Base-by-base conservation (phyloP, 2,888 invertebrate genomes). In the Agrotis ipsilon region DNA sequence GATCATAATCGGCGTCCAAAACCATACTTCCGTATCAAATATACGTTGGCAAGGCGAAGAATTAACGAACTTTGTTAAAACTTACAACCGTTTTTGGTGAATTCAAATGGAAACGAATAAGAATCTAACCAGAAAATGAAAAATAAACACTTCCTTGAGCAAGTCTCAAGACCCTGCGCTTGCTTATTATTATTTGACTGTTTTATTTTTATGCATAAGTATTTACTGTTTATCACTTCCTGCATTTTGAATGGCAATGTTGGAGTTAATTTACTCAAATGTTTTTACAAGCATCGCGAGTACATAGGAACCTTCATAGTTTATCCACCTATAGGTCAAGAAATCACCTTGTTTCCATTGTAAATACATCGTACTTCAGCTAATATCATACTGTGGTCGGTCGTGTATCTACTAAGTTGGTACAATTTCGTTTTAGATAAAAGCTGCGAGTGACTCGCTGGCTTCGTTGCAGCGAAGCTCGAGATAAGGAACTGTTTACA, bases 401-500 rank as follows among this genome's bases (percentile, higher is more conserved):
- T 66, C 68, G 72, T 81, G 71, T 80, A 81, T 83, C 81, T 68
- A 84, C 81, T 82, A 82, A 88, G 87, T 81, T 82, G 87, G 87
- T 88, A 91, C 89, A 91, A 91, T 91, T 92, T 89, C 86, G 90
- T 91, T 88, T 90, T 91, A 94, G 94, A 94, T 95, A 95, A 95
- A 95, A 94, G 95, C 94, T 94, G 93, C 92, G 89, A 90, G 91
- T 89, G 86, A 90, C 88, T 89, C 89, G 88, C 82, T 87, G 88
- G 87, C 90, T 86, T 83, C 88, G 87, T 82, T 89, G 91, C 90
- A 90, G 89, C 90, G 90, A 92, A 93, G 91, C 92, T 93, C 88
- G 89, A 95, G 96, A 96, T 96, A 96, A 96, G 96, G 94, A 95
- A 95, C 94, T 96, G 96, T 96, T 96, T 96, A 96, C 96, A 94